These are phyloP conservation scores for Lycocerus yunnanus DNA, from an alignment of 2,888 invertebrate species.

Conservation along the genomic window DNA sequence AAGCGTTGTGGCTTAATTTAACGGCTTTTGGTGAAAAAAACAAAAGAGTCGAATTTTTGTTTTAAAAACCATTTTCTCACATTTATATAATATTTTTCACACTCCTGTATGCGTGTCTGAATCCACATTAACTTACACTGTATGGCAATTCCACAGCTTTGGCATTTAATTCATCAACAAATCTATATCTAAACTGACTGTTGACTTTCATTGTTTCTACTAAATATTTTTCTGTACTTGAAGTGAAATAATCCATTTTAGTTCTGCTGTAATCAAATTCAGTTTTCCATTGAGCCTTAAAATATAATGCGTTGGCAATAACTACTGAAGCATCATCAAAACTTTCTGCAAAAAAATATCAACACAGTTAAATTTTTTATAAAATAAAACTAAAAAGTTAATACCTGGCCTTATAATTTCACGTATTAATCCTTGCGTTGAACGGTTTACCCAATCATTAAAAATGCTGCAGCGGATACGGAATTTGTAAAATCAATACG, in stretches of 20 bases:
- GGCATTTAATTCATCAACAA: conserved; percentile 66
- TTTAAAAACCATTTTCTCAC: no score
- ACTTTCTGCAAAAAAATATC: conserved; percentile 52
- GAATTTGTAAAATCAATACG: conserved; percentile 60
- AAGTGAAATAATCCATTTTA: conserved; percentile 64
- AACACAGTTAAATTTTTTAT: background rate
- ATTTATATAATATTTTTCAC: no score
- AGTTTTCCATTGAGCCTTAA: conserved; percentile 77
- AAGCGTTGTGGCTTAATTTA: no score
- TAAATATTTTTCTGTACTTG: conserved; percentile 63
- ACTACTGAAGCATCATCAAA: conserved; percentile 65
- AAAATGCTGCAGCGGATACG: conserved; percentile 55
- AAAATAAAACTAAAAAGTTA: background rate
- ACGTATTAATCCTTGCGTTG: conserved; percentile 63
- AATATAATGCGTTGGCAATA: conserved; percentile 77
- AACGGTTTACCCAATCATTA: conserved; percentile 64
- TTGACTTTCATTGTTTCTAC: conserved; percentile 71
- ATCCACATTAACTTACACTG: conserved; percentile 59
- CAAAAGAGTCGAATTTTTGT: no score
- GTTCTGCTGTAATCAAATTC: conserved; percentile 66
- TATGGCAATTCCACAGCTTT: conserved; percentile 76
- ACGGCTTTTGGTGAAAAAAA: no score
- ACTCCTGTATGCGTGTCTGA: no score
- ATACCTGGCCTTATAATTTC: conserved; percentile 60
- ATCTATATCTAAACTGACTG: conserved; percentile 65